Conservation (phyloP, 2,113 vertebrate species). For the Platysteira castanea region DNA sequence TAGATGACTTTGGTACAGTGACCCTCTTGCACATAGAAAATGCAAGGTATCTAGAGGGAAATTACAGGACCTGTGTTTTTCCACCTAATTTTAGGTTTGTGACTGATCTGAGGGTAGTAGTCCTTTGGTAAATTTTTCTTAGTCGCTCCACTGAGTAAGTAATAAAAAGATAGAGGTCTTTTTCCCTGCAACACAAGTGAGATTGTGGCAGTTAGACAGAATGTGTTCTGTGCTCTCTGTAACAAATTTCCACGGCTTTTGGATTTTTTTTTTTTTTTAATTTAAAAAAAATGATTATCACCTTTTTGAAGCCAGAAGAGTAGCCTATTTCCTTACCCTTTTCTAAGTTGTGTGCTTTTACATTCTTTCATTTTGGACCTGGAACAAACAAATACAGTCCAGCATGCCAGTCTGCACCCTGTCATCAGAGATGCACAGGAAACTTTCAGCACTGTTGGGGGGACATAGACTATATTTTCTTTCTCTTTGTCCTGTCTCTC, state of each 20-base stretch:
- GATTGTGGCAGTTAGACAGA: background rate
- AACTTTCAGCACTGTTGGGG: background rate
- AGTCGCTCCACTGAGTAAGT: background rate
- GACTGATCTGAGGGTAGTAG: background rate
- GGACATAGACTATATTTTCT: background rate
- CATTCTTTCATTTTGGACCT: background rate
- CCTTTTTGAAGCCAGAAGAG: background rate
- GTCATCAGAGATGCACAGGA: background rate
- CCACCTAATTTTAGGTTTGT: background rate
- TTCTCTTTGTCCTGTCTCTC: background rate
- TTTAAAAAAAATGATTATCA: background rate
- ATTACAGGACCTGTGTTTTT: background rate
- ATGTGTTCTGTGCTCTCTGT: accelerated
- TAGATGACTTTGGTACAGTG: background rate
- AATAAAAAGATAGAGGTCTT: background rate
- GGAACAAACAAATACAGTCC: background rate
- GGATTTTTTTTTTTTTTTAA: background rate
- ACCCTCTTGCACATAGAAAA: background rate
- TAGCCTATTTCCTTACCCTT: background rate
- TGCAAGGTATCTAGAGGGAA: background rate
- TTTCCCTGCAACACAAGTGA: background rate
- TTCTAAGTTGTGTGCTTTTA: background rate
- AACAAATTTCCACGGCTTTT: background rate
- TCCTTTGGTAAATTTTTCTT: background rate
- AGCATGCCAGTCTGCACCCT: background rate